These are phyloP conservation scores for Drosophila pectinifera DNA, from an alignment of 1,140 invertebrate genomes.

Conservation along the genomic window DNA sequence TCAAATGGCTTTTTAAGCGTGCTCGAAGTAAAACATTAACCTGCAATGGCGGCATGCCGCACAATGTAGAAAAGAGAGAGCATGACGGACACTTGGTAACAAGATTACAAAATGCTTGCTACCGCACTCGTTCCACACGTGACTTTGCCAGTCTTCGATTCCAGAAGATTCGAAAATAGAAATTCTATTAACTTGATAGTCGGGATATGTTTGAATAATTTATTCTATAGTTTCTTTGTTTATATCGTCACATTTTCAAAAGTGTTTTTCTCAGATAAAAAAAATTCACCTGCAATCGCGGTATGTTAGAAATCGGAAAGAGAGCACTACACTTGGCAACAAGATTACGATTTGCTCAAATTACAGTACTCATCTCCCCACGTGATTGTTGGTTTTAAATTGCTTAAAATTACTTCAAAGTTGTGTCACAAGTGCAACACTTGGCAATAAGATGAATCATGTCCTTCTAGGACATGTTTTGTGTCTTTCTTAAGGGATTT, in stretches of 20 bases:
- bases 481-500: not conserved
- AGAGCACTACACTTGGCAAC: slow-evolving; percentile 2
- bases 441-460: not conserved
- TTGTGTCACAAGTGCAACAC: not conserved
- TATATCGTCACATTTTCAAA: not conserved
- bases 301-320: not conserved
- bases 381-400: not conserved
- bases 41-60: slow-evolving; percentile 18
- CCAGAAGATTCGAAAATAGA: slow-evolving; percentile 8
- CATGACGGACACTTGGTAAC: slow-evolving; percentile 21
- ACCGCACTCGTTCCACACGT: not conserved
- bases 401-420: not conserved
- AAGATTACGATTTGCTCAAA: slow-evolving; percentile 9
- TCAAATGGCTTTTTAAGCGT: not conserved
- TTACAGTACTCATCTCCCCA: not conserved
- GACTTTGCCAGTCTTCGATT: not conserved
- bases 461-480: not conserved
- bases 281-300: slow-evolving; percentile 5
- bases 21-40: not conserved
- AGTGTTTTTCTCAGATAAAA: no score
- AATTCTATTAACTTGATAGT: not conserved
- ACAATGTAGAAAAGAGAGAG: slow-evolving; percentile 2
- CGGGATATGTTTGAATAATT: not conserved
- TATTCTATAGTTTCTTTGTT: not conserved
- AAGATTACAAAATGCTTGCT: slow-evolving; percentile 28